Conservation (phyloP, 1,140 invertebrate species). For the Lethrus apterus region DNA sequence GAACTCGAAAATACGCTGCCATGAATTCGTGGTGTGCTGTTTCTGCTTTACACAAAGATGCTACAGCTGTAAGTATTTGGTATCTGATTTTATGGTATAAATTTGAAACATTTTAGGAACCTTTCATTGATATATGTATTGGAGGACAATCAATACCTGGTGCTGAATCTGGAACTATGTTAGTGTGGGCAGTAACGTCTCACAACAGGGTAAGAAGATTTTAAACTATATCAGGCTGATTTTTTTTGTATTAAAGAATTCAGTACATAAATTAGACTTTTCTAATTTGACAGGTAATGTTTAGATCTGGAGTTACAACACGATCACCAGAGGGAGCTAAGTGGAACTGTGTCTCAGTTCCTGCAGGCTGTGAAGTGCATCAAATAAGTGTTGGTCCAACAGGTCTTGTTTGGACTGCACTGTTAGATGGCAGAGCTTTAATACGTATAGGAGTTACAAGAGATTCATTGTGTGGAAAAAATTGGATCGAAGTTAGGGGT, state of each 20-base stretch:
- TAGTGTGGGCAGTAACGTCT: conserved; percentile 87
- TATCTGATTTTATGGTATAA: not conserved
- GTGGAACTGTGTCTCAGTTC: conserved; percentile 71
- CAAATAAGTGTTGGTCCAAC: conserved; percentile 77
- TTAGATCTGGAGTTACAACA: conserved; percentile 67
- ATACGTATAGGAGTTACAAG: conserved; percentile 56
- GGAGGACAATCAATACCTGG: conserved; percentile 76
- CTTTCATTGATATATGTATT: conserved; percentile 76
- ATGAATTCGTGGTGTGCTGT: conserved; percentile 89
- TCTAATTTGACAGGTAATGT: conserved; percentile 69
- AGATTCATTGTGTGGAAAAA: conserved; percentile 49
- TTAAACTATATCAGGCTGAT: no score
- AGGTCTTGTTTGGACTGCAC: conserved; percentile 76
- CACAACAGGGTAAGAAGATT: conserved; percentile 60
- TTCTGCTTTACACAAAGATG: conserved; percentile 78
- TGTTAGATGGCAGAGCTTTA: conserved; percentile 72
- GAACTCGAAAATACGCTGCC: conserved; percentile 78
- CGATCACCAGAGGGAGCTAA: conserved; percentile 75
- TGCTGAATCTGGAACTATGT: conserved; percentile 59
- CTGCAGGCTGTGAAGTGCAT: conserved; percentile 68
- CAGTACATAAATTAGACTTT: no score
- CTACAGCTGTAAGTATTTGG: conserved; percentile 54
- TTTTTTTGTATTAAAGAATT: no score
- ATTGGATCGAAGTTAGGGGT: conserved; percentile 74
- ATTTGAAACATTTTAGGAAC: conserved; percentile 49